phyloP scores from a whole-genome alignment of 2,113 vertebrate genomes.

The Propithecus coquereli region DNA sequence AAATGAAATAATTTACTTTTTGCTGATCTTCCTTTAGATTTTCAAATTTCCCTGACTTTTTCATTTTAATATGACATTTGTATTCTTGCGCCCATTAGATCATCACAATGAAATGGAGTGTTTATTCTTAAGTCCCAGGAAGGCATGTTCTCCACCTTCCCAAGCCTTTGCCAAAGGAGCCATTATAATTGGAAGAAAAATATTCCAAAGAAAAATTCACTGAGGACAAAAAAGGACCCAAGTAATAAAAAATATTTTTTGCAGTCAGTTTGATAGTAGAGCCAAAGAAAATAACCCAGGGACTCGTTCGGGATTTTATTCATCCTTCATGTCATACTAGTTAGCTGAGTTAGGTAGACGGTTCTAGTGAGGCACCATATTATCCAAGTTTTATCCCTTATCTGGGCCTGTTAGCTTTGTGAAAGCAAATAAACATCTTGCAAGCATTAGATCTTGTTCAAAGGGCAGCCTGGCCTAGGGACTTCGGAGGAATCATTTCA shows the following conservation, averaged over 20 bases:
- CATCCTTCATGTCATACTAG: not conserved
- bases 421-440: not conserved
- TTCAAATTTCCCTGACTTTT: not conserved
- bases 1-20: not conserved
- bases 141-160: not conserved
- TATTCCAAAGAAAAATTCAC: constrained; percentile 26
- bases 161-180: not conserved
- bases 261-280: not conserved
- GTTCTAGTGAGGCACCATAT: not conserved
- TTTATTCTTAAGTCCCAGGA: constrained; percentile 11
- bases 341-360: not conserved
- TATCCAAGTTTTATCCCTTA: not conserved
- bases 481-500: not conserved
- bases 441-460: not conserved
- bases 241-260: constrained; percentile 25
- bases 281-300: constrained; percentile 25
- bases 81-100: constrained; percentile 11
- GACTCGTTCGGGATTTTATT: not conserved
- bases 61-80: not conserved
- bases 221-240: constrained; percentile 4
- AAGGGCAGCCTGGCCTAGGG: not conserved
- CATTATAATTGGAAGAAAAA: constrained; percentile 7
- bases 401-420: not conserved
- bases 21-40: not conserved
- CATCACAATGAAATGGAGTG: not conserved